Evolutionary conservation across 1,140 invertebrate species (phyloP).

Genomic region (Telenomus remus): DNA sequence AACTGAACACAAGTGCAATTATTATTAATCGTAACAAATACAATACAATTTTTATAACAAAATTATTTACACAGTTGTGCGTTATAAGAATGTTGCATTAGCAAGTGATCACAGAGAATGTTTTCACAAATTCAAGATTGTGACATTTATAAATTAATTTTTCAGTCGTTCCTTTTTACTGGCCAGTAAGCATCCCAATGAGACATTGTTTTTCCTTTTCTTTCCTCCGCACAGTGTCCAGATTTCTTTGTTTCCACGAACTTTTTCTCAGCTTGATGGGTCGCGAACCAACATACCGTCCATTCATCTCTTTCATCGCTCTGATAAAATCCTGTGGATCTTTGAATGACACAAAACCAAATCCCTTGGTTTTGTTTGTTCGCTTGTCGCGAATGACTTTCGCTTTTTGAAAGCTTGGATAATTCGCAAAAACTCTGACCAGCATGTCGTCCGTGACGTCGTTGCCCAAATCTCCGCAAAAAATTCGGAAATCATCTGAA

Average conservation of each 20-base stretch:
- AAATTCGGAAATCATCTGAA: slow-evolving; percentile 96
- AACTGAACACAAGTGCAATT: too few relatives aligned
- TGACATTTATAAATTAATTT: too few relatives aligned
- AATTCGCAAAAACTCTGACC: slow-evolving; percentile 95
- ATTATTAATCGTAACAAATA: too few relatives aligned
- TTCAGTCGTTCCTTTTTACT: slow-evolving; percentile 60
- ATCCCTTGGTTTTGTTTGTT: slow-evolving; percentile 99
- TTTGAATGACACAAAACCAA: slow-evolving; percentile 99
- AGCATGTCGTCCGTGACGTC: slow-evolving; percentile 98
- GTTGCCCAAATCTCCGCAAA: slow-evolving; percentile 99
- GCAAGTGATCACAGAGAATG: too few relatives aligned
- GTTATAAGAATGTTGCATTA: too few relatives aligned
- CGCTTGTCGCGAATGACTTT: slow-evolving; percentile 97
- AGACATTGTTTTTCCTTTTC: slow-evolving; percentile 91
- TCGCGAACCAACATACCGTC: slow-evolving; percentile 96
- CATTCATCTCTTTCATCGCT: slow-evolving; percentile 99
- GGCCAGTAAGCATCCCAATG: slow-evolving; percentile 82
- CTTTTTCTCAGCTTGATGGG: slow-evolving; percentile 99
- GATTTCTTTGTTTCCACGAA: slow-evolving; percentile 94
- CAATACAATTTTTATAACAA: too few relatives aligned
- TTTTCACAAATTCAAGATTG: too few relatives aligned
- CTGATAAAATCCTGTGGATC: slow-evolving; percentile 98
- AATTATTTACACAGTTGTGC: too few relatives aligned
- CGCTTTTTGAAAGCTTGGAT: slow-evolving; percentile 94
- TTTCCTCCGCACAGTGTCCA: slow-evolving; percentile 96